A percentile compares a stretch with the other conserved stretches of the same genome.
These are phyloP conservation scores for Cherax quadricarinatus DNA, from an alignment of 1,140 invertebrate genomes.

Conservation along the genomic window DNA sequence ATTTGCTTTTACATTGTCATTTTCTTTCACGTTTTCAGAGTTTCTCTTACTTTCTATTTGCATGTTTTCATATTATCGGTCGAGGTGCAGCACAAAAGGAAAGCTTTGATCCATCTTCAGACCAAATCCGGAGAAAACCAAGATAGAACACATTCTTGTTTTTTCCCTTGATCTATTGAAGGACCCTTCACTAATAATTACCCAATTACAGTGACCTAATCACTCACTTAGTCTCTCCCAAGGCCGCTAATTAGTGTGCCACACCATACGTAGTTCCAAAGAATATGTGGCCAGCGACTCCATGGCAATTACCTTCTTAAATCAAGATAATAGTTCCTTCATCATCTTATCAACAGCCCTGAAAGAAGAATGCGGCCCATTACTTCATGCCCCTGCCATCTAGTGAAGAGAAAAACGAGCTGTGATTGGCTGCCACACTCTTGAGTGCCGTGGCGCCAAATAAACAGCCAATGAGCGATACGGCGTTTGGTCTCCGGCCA, in stretches of 20 bases:
- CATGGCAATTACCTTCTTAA: constrained; percentile 64
- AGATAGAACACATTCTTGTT: not conserved
- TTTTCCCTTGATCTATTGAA: constrained; percentile 25
- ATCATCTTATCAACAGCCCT: constrained; percentile 69
- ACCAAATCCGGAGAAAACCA: not conserved
- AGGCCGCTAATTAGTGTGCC: constrained; percentile 61
- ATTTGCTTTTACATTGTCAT: no score
- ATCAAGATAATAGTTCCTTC: constrained; percentile 67
- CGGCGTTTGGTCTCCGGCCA: constrained; percentile 18
- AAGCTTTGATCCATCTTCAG: not conserved
- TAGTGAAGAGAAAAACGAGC: constrained; percentile 39
- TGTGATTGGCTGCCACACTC: constrained; percentile 41
- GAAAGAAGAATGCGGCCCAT: constrained; percentile 66
- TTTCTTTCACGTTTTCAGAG: no score
- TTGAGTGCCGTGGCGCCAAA: constrained; percentile 49
- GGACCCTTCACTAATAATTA: constrained; percentile 41
- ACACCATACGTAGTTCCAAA: constrained; percentile 54
- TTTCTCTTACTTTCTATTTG: no score
- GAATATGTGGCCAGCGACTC: constrained; percentile 63
- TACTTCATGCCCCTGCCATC: constrained; percentile 53
- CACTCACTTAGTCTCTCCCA: constrained; percentile 55
- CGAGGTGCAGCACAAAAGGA: no score
- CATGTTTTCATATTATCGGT: no score
- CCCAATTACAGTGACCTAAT: constrained; percentile 62
- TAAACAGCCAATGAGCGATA: constrained; percentile 55